phyloP scores from a whole-genome alignment of 2,797 vertebrate genomes.

The Tokudaia tokunoshimensis region DNA sequence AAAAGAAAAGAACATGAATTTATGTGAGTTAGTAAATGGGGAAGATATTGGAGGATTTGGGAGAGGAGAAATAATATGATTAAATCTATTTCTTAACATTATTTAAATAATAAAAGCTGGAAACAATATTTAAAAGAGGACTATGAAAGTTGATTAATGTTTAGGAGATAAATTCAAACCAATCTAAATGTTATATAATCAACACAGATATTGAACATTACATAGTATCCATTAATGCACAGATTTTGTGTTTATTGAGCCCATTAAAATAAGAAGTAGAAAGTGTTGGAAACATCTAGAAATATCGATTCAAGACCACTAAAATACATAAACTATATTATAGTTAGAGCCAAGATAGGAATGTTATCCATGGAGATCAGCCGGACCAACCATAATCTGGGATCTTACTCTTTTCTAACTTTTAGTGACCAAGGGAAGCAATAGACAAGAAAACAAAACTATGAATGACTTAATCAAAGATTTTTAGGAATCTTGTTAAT shows the following conservation, averaged over 20 bases:
- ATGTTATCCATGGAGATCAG: background rate
- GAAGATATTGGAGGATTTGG: background rate
- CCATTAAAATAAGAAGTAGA: background rate
- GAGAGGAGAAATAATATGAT: background rate
- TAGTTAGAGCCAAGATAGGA: background rate
- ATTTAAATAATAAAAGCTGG: background rate
- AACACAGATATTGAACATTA: background rate
- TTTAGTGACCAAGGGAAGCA: background rate
- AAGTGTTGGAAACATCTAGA: background rate
- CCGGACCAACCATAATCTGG: background rate
- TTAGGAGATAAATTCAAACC: background rate
- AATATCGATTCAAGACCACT: background rate
- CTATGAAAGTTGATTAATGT: background rate
- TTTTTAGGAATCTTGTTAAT: background rate
- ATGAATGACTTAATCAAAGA: background rate
- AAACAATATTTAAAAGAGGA: background rate
- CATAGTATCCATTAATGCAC: background rate
- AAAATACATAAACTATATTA: background rate
- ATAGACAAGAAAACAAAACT: background rate
- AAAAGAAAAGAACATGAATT: background rate
- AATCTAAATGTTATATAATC: background rate
- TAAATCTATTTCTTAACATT: background rate
- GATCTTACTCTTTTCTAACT: background rate
- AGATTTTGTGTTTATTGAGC: background rate
- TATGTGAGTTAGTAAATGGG: background rate